Evolutionary conservation across 2,113 vertebrate genomes (phyloP).

Genomic region (Ochotona princeps): DNA sequence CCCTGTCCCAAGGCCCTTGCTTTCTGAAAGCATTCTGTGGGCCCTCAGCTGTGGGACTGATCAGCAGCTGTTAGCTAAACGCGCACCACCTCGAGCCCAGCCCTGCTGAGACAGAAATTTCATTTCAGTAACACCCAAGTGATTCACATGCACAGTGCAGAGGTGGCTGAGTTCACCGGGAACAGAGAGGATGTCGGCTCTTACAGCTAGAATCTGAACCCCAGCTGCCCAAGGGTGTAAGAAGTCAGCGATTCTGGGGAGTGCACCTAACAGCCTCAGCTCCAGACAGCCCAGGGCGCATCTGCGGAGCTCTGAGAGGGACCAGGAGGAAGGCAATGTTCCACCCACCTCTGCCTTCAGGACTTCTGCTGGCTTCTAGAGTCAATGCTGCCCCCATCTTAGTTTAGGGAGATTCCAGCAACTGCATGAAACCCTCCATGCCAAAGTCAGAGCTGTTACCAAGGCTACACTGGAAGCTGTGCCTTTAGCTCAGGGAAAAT

Average conservation of each 20-base stretch:
- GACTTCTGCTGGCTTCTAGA: background rate
- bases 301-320: no score
- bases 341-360: background rate
- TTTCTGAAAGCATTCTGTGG: background rate
- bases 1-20: background rate
- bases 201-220: background rate
- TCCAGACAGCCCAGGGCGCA: fast-evolving
- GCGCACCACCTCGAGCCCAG: background rate
- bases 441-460: constrained; percentile 1
- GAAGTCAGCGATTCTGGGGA: fast-evolving
- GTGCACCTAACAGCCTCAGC: background rate
- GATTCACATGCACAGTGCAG: background rate
- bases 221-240: background rate
- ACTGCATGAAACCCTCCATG: background rate
- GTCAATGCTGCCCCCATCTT: background rate
- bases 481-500: constrained; percentile 47
- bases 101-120: background rate
- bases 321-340: fast-evolving
- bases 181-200: background rate
- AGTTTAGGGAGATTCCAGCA: background rate
- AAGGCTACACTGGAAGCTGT: background rate
- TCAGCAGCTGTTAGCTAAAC: background rate
- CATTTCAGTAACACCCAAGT: background rate
- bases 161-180: background rate
- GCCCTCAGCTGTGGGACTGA: background rate